phyloP scores from a whole-genome alignment of 2,888 invertebrate species.

The Celastrina argiolus region DNA sequence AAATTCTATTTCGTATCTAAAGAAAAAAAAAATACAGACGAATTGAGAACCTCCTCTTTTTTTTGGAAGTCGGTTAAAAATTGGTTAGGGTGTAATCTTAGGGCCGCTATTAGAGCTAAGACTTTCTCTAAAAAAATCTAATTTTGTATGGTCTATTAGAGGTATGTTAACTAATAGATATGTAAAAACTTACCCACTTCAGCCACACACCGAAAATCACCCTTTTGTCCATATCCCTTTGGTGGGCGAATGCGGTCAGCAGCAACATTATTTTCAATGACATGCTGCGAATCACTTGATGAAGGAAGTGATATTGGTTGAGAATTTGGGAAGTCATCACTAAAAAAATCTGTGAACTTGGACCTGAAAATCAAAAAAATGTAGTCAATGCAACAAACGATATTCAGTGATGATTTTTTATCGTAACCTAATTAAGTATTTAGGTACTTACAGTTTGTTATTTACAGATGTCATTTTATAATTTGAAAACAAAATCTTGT shows the following conservation, averaged over 20 bases:
- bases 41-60: too few relatives aligned
- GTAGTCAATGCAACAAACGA: too few relatives aligned
- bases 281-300: slow-evolving; percentile 31
- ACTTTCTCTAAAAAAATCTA: too few relatives aligned
- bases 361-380: slow-evolving; percentile 39
- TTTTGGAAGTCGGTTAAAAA: too few relatives aligned
- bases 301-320: slow-evolving; percentile 60
- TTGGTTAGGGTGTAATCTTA: too few relatives aligned
- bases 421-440: too few relatives aligned
- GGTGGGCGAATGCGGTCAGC: slow-evolving; percentile 40
- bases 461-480: not conserved
- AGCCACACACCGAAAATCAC: slow-evolving; percentile 57
- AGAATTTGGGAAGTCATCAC: slow-evolving; percentile 53
- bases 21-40: too few relatives aligned
- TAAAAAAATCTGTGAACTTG: slow-evolving; percentile 58
- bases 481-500: not conserved
- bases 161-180: too few relatives aligned
- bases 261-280: slow-evolving; percentile 10
- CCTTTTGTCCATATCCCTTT: slow-evolving; percentile 56
- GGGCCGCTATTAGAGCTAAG: too few relatives aligned
- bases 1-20: too few relatives aligned
- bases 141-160: too few relatives aligned
- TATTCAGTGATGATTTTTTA: not conserved
- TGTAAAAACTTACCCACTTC: slow-evolving; percentile 54
- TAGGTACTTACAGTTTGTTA: slow-evolving; percentile 2